A percentile compares a stretch with the other conserved stretches of the same genome.
Conservation (phyloP, 2,888 invertebrate genomes). For the Melitaea athalia region DNA sequence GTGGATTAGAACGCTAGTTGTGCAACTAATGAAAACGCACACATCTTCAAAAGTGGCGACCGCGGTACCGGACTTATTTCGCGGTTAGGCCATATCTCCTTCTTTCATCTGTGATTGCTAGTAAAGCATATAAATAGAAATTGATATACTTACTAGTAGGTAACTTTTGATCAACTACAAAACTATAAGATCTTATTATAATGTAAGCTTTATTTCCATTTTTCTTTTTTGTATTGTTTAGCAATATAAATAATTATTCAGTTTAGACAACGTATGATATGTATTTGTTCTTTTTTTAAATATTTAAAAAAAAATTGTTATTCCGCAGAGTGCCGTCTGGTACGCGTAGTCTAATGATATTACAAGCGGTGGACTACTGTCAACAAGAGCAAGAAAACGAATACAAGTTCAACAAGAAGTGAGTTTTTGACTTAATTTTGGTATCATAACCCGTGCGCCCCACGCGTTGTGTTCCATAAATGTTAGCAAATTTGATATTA, state of each 20-base stretch:
- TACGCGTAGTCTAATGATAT: conserved; percentile 70
- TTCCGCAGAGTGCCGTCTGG: conserved; percentile 62
- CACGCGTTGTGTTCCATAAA: neutral
- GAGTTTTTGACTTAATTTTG: conserved; percentile 33
- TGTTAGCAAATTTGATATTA: no score
- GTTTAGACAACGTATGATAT: no score
- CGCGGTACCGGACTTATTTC: no score
- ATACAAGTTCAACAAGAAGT: conserved; percentile 67
- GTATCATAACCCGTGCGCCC: neutral
- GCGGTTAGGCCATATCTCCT: no score
- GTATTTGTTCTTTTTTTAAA: neutral
- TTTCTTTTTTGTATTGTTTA: neutral
- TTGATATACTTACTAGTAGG: no score
- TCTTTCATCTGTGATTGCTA: no score
- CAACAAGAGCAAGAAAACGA: conserved; percentile 75
- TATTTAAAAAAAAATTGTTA: neutral
- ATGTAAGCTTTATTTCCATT: neutral
- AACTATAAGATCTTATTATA: no score
- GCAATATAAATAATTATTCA: neutral
- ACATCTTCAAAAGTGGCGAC: no score
- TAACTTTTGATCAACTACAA: no score
- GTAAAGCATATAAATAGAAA: no score
- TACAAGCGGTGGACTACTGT: conserved; percentile 76
- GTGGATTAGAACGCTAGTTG: no score
- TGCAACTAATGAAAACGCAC: no score